A percentile compares a stretch with the other conserved stretches of the same genome.
Conservation (phyloP, 2,888 invertebrate species). For the Hypomecis atomaria region DNA sequence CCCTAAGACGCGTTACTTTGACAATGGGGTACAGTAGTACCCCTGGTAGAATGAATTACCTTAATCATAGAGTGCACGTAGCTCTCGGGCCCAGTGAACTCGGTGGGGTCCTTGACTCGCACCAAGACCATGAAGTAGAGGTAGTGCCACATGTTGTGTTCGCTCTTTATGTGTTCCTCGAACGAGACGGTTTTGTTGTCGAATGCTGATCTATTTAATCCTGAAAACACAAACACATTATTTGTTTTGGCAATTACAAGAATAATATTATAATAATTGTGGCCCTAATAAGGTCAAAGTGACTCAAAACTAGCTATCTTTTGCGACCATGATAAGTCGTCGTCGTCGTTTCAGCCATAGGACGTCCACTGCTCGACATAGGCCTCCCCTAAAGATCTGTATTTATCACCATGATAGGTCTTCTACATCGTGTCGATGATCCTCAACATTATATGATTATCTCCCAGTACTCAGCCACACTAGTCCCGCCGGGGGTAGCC, state of each 20-base stretch:
- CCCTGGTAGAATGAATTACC: conserved; percentile 70
- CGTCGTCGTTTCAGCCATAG: too few relatives aligned
- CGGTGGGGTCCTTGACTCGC: conserved; percentile 97
- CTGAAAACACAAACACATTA: conserved; percentile 67
- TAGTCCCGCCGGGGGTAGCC: too few relatives aligned
- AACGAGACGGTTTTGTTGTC: conserved; percentile 96
- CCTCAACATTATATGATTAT: too few relatives aligned
- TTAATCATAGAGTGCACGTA: conserved; percentile 97
- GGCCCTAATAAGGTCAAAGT: too few relatives aligned
- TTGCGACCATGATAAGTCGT: too few relatives aligned
- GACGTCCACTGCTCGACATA: too few relatives aligned
- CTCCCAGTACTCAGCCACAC: too few relatives aligned
- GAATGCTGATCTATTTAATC: conserved; percentile 95
- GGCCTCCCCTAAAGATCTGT: too few relatives aligned
- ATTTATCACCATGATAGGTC: too few relatives aligned
- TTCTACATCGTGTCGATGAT: too few relatives aligned
- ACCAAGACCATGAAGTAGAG: conserved; percentile 99
- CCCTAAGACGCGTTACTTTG: too few relatives aligned
- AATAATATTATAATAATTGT: neutral
- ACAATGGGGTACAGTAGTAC: conserved; percentile 27
- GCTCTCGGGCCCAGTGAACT: conserved; percentile 99
- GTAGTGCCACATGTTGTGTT: conserved; percentile 99
- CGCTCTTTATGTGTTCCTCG: conserved; percentile 98
- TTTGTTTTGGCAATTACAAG: neutral
- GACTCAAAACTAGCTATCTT: too few relatives aligned